Percentiles rank a stretch among this genome's conserved stretches.
phyloP scores from a whole-genome alignment of 2,888 invertebrate genomes.

The Apotomis turbidana region DNA sequence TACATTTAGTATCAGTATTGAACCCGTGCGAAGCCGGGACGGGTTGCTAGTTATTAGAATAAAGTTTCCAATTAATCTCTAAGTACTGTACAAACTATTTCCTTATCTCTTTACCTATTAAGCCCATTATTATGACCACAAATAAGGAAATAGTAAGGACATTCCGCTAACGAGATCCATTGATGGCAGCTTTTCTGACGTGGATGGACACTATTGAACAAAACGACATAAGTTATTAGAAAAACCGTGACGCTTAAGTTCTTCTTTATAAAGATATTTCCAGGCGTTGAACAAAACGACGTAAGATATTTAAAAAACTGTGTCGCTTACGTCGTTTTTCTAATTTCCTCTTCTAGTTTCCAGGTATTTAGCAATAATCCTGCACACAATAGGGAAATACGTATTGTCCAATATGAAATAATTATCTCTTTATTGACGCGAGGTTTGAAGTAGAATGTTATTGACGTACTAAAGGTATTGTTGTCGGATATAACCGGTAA shows the following conservation, averaged over 20 bases:
- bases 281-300: conserved; percentile 5
- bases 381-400: conserved; percentile 14
- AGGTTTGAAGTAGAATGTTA: neutral
- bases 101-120: conserved; percentile 11
- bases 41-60: no score
- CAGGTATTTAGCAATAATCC: conserved; percentile 33
- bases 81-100: neutral
- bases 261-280: neutral
- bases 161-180: conserved; percentile 30
- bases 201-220: conserved; percentile 8
- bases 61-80: no score
- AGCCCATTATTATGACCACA: neutral
- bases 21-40: no score
- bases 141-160: conserved; percentile 17
- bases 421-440: conserved; percentile 16
- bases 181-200: conserved; percentile 10
- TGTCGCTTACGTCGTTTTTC: neutral
- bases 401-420: conserved; percentile 18
- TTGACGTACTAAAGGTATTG: neutral
- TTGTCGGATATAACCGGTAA: neutral
- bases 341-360: no score
- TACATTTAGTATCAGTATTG: no score
- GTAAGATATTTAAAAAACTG: neutral
- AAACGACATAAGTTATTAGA: neutral
- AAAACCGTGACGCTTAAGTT: neutral